Conservation (phyloP, 2,888 invertebrate species). For the Leistus spinibarbis region DNA sequence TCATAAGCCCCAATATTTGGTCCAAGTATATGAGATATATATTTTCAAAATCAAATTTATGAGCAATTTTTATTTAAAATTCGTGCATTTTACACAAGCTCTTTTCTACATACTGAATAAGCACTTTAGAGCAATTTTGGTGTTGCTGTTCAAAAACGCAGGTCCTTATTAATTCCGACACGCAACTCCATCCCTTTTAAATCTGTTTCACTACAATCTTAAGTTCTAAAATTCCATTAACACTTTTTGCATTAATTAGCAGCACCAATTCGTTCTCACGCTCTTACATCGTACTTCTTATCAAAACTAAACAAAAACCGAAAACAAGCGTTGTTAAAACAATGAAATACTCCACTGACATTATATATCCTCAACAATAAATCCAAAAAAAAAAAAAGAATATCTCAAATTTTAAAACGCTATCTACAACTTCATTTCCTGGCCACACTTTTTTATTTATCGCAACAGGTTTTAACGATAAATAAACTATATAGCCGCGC, state of each 20-base stretch:
- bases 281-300: background rate
- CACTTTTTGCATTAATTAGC: background rate
- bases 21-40: too few relatives aligned
- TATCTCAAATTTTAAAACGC: background rate
- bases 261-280: constrained; percentile 1
- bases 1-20: too few relatives aligned
- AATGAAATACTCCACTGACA: background rate
- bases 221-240: background rate
- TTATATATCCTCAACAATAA: background rate
- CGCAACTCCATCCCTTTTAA: background rate
- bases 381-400: background rate
- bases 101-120: too few relatives aligned
- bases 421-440: constrained; percentile 30
- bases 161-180: background rate
- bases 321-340: background rate
- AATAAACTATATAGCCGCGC: constrained; percentile 12
- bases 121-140: too few relatives aligned
- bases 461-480: constrained; percentile 14
- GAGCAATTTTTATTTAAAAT: too few relatives aligned
- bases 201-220: background rate
- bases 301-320: background rate
- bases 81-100: too few relatives aligned
- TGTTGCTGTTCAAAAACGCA: background rate
- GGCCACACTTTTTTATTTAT: constrained; percentile 25
- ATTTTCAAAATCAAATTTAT: too few relatives aligned